These are phyloP conservation scores for Psittacula echo DNA, from an alignment of 2,797 vertebrate genomes.

Conservation along the genomic window DNA sequence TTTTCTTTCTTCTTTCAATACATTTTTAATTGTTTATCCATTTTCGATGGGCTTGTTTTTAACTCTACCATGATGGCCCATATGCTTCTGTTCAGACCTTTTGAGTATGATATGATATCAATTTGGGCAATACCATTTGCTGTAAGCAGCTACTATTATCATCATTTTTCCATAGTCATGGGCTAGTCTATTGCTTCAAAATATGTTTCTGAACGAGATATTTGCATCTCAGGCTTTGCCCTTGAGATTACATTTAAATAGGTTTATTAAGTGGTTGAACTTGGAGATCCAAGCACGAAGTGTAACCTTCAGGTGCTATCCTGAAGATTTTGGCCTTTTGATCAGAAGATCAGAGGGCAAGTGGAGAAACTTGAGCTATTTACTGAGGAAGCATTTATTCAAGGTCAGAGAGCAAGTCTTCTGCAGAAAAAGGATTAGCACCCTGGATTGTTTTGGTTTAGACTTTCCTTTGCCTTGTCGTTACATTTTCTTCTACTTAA, in stretches of 20 bases:
- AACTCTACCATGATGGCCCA: conserved; percentile 24
- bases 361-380: neutral
- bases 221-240: conserved; percentile 8
- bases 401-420: neutral
- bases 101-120: neutral
- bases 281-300: neutral
- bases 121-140: neutral
- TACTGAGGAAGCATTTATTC: neutral
- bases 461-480: neutral
- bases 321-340: neutral
- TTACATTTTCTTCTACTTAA: neutral
- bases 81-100: conserved; percentile 26
- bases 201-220: neutral
- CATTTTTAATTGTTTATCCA: conserved; percentile 84
- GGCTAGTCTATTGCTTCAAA: neutral
- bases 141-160: neutral
- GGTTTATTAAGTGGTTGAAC: neutral
- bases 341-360: neutral
- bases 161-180: neutral
- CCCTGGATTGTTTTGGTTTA: neutral
- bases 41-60: conserved; percentile 72
- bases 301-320: neutral
- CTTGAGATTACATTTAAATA: neutral
- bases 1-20: conserved; percentile 83
- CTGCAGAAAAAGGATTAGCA: neutral